Conservation (phyloP, 2,888 invertebrate species). For the Nysson spinosus region DNA sequence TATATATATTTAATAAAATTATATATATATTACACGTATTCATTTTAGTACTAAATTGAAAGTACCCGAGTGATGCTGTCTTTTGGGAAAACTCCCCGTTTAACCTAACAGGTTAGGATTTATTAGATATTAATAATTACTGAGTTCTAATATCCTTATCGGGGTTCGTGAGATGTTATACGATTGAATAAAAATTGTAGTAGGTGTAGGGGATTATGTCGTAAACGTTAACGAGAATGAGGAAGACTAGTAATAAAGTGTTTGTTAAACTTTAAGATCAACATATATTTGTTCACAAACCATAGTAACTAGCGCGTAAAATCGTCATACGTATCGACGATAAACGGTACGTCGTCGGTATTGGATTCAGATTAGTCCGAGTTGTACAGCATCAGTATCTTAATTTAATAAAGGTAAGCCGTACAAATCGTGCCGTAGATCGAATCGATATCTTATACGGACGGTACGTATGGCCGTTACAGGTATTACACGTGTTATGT, state of each 20-base stretch:
- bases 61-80: too few species aligned
- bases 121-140: too few species aligned
- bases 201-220: too few species aligned
- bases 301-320: slow-evolving; percentile 3
- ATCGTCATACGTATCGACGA: slow-evolving; percentile 21
- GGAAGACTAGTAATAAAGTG: background rate
- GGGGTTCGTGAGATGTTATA: too few species aligned
- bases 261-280: slow-evolving; percentile 18
- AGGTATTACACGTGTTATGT: background rate
- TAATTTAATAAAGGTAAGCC: slow-evolving; percentile 50
- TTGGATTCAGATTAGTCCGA: slow-evolving; percentile 41
- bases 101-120: too few species aligned
- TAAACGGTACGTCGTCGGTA: slow-evolving; percentile 31
- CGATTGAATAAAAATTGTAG: too few species aligned
- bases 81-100: too few species aligned
- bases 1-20: too few species aligned
- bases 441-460: slow-evolving; percentile 29
- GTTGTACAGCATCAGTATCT: slow-evolving; percentile 40
- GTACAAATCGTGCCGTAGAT: slow-evolving; percentile 43
- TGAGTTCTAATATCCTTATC: too few species aligned
- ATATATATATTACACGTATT: too few species aligned
- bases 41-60: too few species aligned
- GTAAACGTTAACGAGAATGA: too few species aligned
- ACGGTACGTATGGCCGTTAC: background rate
- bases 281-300: slow-evolving; percentile 22